Evolutionary conservation across 2,113 vertebrate species (phyloP).

Genomic region (Lota lota): DNA sequence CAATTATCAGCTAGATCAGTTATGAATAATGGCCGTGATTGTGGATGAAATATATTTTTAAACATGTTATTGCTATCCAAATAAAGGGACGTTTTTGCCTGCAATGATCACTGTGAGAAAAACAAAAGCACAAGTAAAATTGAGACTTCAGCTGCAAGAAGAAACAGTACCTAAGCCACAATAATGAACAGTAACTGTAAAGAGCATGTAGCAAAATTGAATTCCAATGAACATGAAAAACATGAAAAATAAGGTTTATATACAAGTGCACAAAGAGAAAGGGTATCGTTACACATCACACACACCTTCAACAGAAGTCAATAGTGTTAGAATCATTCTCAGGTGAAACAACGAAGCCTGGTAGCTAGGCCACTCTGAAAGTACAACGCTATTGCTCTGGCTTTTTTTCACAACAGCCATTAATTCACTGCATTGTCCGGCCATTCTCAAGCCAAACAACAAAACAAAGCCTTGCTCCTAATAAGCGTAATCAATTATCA

Average conservation of each 20-base stretch:
- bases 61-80: conserved; percentile 61
- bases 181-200: conserved; percentile 14
- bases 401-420: background rate
- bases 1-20: conserved; percentile 1
- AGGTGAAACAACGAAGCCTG: too few relatives aligned
- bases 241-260: conserved; percentile 32
- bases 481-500: background rate
- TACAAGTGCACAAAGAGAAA: conserved; percentile 43
- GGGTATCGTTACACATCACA: conserved; percentile 6
- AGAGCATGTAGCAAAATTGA: too few relatives aligned
- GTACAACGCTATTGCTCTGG: too few relatives aligned
- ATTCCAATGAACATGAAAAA: background rate
- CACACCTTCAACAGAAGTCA: conserved; percentile 17
- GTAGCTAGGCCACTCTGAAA: too few relatives aligned
- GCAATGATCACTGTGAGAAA: conserved; percentile 34
- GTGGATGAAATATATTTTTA: conserved; percentile 24
- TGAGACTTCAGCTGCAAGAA: conserved; percentile 21
- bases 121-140: conserved; percentile 30
- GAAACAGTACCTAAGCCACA: conserved; percentile 21
- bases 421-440: background rate
- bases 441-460: background rate
- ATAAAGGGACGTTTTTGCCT: conserved; percentile 31
- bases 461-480: background rate
- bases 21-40: conserved; percentile 9
- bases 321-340: conserved; percentile 24